A percentile compares a stretch with the other conserved stretches of the same genome.
Evolutionary conservation across 2,113 vertebrate genomes (phyloP).

Genomic region (Anhinga anhinga): DNA sequence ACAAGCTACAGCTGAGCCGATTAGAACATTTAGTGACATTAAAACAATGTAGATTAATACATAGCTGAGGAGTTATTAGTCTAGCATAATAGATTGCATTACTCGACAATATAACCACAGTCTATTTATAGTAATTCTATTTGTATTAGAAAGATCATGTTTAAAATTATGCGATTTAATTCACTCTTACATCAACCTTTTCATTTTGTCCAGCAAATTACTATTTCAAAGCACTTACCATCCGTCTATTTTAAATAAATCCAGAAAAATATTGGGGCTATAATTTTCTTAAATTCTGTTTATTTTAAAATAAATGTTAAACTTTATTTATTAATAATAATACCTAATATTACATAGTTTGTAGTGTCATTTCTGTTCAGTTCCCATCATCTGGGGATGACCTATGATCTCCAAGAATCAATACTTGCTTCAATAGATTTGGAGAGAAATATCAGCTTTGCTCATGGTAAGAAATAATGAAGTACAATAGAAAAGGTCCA

Average conservation of each 20-base stretch:
- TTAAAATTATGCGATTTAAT: conserved; percentile 46
- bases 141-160: conserved; percentile 33
- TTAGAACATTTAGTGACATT: conserved; percentile 47
- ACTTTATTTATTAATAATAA: not conserved
- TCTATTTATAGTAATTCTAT: conserved; percentile 59
- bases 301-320: not conserved
- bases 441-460: not conserved
- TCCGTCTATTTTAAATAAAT: conserved; percentile 17
- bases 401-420: not conserved
- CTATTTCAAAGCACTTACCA: conserved; percentile 38
- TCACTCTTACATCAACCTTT: conserved; percentile 47
- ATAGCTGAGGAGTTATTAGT: conserved; percentile 20
- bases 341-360: not conserved
- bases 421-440: not conserved
- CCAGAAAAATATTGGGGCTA: not conserved
- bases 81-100: conserved; percentile 44
- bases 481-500: not conserved
- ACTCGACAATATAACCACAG: not conserved
- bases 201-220: conserved; percentile 40
- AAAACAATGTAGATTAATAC: conserved; percentile 47
- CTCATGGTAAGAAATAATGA: not conserved
- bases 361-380: not conserved
- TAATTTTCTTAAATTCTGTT: conserved; percentile 22
- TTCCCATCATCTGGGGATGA: not conserved
- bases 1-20: conserved; percentile 41